Base-by-base conservation (phyloP, 2,888 invertebrate species). In the Chymomyza procnemis region DNA sequence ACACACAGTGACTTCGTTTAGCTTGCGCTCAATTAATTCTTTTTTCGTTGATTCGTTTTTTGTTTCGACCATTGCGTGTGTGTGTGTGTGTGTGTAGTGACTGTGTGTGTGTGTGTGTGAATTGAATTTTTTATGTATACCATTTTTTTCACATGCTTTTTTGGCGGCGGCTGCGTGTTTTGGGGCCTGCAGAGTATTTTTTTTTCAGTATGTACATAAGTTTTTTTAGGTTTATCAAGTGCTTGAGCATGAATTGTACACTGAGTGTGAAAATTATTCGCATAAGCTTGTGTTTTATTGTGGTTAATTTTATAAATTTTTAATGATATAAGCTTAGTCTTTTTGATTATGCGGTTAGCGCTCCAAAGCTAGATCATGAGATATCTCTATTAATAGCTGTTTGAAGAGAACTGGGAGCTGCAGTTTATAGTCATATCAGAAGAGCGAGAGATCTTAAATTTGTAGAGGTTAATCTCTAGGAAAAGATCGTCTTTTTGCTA, bases 61-160 rank as follows among this genome's bases (percentile, higher is more conserved):
- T 82, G 86, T 78, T 81, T 69, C 79, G 67, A 50, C 34, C 34
- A 41, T 55, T 62, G 41, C 61, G 19, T 8, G 56, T 55, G 60
- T 55, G 62, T 62, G 55, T 64, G 67, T 54, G 48, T 54, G 62
- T 47, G 66, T 69, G 66, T 48, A 58, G 67, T 54, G 48, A 48
- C 60, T 47, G 66, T 69, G 66, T 48, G 61, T 59, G 55, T 64
- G 67, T 54, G 48, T 52, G 62, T 47, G 66, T 69, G 66, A 30
- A 57, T 19, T 50, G 50, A 50, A 50, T 87, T 85, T 87, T 87
- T 89, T 89, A 75, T 89, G 89, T 89, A 89, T 89, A 89, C 85
- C 72, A 88, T 88, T 88, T 89, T 89, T 84, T 87, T 73, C 69
- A 63, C 71, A 67, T 72, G 69, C 66, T 77, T 66, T 67, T 73